Base-by-base conservation (phyloP, 2,888 invertebrate genomes). In the Acanthacorydalis orientalis region DNA sequence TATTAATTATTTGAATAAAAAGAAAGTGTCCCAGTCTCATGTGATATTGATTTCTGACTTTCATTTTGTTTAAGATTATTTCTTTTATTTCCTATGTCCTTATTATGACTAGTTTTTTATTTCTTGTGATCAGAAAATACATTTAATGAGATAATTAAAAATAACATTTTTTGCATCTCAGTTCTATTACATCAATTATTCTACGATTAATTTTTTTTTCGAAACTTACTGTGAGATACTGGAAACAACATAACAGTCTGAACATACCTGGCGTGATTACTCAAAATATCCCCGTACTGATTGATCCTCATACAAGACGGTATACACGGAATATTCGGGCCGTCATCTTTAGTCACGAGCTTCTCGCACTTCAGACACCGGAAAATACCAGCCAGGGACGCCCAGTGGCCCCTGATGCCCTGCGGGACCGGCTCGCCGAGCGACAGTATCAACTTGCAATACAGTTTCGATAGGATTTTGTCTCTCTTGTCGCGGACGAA, bases 401-500 rank as follows among this genome's bases (percentile, higher is more conserved):
- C 80, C 68, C 80, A 87, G 60, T 90, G 89, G 0, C 89, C 90
- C 4, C 84, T 68, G 47, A 81, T 67, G 0, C 79, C 78, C 62
- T 88, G 83, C 0, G 86, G 79, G 51, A 78, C 80, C 0, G 79
- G 74, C 60, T 87, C 85, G 7, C 78, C 80, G 6, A 91, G 69
- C 0, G 83, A 80, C 53, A 80, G 68, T 47, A 90, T 85, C 57
- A 90, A 70, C 68, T 89, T 88, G 53, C 84, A 83, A 70, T 82
- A 91, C 16, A 91, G 66, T 1, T 85, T 74, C 1, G 87, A 86
- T 57, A 86, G 85, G 12, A 91, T 80, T 61, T 91, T 87, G 64
- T 93, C 93, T 58, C 86, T 87, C 54, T 84, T 81, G 60, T 95
- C 93, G 51, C 80, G 75, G 38, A 93, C 74, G 35, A 74, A 71